These are phyloP conservation scores for Linnaemya vulpina DNA, from an alignment of 2,888 invertebrate species.

Conservation along the genomic window DNA sequence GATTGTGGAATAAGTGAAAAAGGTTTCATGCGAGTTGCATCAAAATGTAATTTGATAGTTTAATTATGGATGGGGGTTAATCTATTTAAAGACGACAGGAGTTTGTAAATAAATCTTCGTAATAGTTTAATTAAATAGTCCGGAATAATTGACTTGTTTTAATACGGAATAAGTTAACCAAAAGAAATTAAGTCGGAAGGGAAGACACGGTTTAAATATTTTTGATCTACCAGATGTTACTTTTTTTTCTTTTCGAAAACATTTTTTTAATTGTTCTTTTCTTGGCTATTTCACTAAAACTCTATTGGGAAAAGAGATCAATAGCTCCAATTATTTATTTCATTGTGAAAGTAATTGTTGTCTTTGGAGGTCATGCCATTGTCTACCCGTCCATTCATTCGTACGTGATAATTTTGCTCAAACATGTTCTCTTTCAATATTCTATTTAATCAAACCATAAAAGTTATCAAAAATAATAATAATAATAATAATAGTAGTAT, in stretches of 20 bases:
- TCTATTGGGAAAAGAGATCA: too few relatives aligned
- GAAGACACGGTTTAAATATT: too few relatives aligned
- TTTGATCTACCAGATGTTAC: too few relatives aligned
- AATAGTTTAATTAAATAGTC: neutral
- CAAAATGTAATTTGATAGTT: constrained; percentile 32
- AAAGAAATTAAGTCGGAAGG: neutral
- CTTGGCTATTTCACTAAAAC: too few relatives aligned
- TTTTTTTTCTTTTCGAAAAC: too few relatives aligned
- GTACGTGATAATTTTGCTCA: neutral
- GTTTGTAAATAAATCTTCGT: neutral
- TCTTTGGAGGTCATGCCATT: too few relatives aligned
- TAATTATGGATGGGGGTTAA: neutral
- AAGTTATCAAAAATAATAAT: neutral
- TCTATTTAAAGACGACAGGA: neutral
- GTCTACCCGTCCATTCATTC: too few relatives aligned
- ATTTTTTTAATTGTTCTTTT: too few relatives aligned
- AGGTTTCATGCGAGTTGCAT: neutral
- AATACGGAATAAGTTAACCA: neutral
- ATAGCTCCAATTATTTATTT: too few relatives aligned
- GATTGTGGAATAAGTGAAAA: neutral
- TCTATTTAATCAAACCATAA: neutral
- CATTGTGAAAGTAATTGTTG: too few relatives aligned
- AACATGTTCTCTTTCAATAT: neutral
- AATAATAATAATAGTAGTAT: too few relatives aligned
- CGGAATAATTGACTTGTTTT: neutral